Percentiles rank a stretch among this genome's conserved stretches.
Conservation (phyloP, 2,797 vertebrate genomes). For the Sternotherus odoratus region DNA sequence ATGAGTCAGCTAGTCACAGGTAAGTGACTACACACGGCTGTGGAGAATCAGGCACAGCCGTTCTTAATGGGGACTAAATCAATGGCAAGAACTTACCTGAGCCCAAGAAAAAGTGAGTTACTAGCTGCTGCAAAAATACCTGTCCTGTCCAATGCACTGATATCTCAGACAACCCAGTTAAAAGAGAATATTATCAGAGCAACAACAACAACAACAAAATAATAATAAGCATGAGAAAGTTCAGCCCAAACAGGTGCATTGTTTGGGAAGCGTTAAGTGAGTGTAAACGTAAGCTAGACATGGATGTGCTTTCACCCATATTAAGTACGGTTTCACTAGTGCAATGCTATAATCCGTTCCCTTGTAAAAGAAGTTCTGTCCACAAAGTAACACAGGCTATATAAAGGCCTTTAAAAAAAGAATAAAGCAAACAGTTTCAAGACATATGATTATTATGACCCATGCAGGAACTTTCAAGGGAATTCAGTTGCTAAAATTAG, state of each 20-base stretch:
- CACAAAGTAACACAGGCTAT: neutral
- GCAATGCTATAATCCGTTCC: neutral
- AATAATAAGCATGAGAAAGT: neutral
- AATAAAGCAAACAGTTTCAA: neutral
- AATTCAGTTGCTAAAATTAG: constrained; percentile 61
- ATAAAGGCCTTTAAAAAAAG: neutral
- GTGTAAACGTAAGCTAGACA: neutral
- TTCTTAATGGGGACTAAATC: neutral
- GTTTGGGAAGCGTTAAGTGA: neutral
- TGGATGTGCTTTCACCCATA: neutral
- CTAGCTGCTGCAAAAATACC: neutral
- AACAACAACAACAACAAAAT: neutral
- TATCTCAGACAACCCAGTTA: neutral
- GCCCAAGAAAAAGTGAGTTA: neutral
- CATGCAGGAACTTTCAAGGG: constrained; percentile 38
- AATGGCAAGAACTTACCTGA: neutral
- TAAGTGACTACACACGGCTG: neutral
- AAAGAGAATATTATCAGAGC: neutral
- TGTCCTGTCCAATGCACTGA: neutral
- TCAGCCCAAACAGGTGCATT: neutral
- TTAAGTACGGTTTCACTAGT: neutral
- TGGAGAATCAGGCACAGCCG: neutral
- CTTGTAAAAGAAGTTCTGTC: neutral
- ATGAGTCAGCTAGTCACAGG: neutral
- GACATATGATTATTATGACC: neutral